Evolutionary conservation across 1,140 invertebrate genomes (phyloP).

Genomic region (Drosophila leontia): DNA sequence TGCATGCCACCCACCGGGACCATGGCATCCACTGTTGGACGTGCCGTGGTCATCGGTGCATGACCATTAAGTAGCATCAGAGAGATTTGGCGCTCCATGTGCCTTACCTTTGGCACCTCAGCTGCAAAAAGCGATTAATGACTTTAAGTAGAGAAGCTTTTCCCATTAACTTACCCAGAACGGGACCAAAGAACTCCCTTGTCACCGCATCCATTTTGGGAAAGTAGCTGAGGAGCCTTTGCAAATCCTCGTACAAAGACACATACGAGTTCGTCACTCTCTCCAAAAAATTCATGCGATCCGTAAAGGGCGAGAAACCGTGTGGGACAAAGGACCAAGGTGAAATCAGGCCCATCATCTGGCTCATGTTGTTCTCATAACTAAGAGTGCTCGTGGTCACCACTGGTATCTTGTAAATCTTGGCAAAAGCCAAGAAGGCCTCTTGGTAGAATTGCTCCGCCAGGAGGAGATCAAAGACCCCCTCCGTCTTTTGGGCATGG

Average conservation of each 20-base stretch:
- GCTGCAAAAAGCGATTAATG: conserved; percentile 28
- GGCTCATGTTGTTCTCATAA: conserved; percentile 75
- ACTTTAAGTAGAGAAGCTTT: too few relatives aligned
- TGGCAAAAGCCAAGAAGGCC: too few relatives aligned
- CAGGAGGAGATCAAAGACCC: too few relatives aligned
- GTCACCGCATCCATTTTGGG: conserved; percentile 83
- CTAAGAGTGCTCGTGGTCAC: conserved; percentile 77
- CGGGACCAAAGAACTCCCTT: conserved; percentile 73
- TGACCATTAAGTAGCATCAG: conserved; percentile 80
- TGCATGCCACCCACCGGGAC: conserved; percentile 82
- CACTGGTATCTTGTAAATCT: too few relatives aligned
- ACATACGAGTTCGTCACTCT: conserved; percentile 71
- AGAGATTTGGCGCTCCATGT: conserved; percentile 86
- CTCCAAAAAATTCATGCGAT: conserved; percentile 84
- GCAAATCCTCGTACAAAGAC: conserved; percentile 63
- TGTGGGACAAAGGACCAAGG: conserved; percentile 84
- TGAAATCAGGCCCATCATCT: conserved; percentile 76
- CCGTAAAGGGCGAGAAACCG: conserved; percentile 66
- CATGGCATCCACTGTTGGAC: conserved; percentile 70
- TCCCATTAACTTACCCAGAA: conserved; percentile 50
- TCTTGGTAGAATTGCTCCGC: too few relatives aligned
- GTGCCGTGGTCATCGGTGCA: conserved; percentile 68
- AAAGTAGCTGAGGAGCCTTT: conserved; percentile 62
- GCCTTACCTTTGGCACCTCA: conserved; percentile 85
- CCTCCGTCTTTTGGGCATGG: too few relatives aligned